Conservation (phyloP, 2,888 invertebrate genomes). For the Crossocerus cetratus region DNA sequence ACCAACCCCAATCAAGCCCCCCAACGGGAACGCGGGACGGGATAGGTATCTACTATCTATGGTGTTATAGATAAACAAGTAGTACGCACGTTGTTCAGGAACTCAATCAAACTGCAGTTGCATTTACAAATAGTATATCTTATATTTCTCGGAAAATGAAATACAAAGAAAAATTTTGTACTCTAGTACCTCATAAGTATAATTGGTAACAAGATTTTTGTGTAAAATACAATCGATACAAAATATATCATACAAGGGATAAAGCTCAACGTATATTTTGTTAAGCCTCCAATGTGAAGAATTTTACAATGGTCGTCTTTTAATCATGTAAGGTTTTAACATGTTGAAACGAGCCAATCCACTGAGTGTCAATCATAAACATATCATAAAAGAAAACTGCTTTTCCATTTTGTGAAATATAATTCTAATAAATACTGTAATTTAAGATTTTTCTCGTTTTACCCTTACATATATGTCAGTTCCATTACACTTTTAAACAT, state of each 20-base stretch:
- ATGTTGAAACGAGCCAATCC: conserved; percentile 28
- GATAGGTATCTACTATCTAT: no score
- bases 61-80: no score
- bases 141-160: conserved; percentile 8
- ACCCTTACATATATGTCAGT: conserved; percentile 5
- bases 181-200: conserved; percentile 8
- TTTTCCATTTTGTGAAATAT: conserved; percentile 1
- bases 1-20: no score
- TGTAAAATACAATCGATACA: conserved; percentile 6
- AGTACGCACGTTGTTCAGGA: no score
- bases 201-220: not conserved
- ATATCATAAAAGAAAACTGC: conserved; percentile 1
- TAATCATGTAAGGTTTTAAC: conserved; percentile 12
- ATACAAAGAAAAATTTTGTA: conserved; percentile 27
- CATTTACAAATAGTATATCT: not conserved
- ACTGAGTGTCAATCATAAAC: conserved; percentile 10
- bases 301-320: not conserved
- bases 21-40: no score
- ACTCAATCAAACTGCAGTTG: no score
- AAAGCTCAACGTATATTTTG: conserved; percentile 14
- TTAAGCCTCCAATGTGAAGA: conserved; percentile 16
- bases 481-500: not conserved
- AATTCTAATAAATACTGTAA: not conserved
- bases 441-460: not conserved
- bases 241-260: conserved; percentile 9